Percentiles rank a stretch among this genome's conserved stretches.
Evolutionary conservation across 2,113 vertebrate species (phyloP).

Genomic region (Seriola aureovittata): DNA sequence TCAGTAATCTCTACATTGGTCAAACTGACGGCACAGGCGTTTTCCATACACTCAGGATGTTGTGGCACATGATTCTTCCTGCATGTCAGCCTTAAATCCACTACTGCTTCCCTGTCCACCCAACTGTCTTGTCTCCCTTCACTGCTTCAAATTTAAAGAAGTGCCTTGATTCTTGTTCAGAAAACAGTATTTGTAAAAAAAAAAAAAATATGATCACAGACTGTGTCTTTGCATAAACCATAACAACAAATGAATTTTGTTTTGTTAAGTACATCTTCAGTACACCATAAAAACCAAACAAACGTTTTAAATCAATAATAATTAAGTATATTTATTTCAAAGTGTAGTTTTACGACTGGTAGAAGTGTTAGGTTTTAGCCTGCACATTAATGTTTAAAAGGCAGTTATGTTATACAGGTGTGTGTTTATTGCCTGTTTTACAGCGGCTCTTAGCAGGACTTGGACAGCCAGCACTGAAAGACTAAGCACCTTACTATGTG

Average conservation of each 20-base stretch:
- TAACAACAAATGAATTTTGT: neutral
- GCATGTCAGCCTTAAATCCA: conserved; percentile 5
- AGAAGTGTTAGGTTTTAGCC: neutral
- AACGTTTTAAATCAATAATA: neutral
- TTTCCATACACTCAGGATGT: neutral
- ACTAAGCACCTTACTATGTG: neutral
- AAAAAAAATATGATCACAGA: neutral
- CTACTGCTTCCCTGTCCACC: neutral
- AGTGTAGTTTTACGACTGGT: neutral
- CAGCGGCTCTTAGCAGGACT: neutral
- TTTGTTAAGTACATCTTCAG: neutral
- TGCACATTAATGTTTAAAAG: conserved; percentile 19
- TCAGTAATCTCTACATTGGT: neutral
- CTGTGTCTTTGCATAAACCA: neutral
- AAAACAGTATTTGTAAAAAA: neutral
- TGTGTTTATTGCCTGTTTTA: conserved; percentile 29
- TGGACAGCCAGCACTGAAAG: neutral
- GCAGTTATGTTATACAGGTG: neutral
- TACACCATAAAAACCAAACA: neutral
- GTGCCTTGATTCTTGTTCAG: neutral
- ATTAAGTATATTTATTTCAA: neutral
- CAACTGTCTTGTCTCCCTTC: conserved; percentile 5
- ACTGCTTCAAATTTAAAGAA: neutral
- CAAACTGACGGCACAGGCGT: neutral
- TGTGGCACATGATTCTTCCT: neutral